Evolutionary conservation across 2,113 vertebrate species (phyloP).

Genomic region (Petaurus breviceps): DNA sequence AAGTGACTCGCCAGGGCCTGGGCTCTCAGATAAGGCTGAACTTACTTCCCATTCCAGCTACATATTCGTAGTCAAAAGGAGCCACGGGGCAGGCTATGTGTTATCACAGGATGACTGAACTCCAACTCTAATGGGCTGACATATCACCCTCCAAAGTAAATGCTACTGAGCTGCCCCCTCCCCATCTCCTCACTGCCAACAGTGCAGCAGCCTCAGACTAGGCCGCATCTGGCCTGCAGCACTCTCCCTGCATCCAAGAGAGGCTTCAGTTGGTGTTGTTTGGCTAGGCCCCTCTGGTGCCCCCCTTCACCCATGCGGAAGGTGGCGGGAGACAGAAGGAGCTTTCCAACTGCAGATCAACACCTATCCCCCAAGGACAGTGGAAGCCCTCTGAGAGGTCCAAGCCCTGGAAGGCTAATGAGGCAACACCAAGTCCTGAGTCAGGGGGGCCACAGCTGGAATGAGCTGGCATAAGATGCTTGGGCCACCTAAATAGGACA

Average conservation of each 20-base stretch:
- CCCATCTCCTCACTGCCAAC: not conserved
- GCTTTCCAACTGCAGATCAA: not conserved
- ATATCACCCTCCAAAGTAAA: not conserved
- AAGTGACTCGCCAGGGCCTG: not conserved
- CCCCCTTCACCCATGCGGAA: not conserved
- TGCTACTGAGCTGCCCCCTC: not conserved
- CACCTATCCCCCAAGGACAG: not conserved
- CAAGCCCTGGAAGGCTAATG: slow-evolving; percentile 24
- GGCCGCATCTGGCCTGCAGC: not conserved
- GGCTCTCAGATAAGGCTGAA: not conserved
- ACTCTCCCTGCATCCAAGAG: not conserved
- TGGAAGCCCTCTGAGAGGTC: slow-evolving; percentile 13
- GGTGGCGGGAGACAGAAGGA: not conserved
- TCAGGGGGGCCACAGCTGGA: slow-evolving; percentile 48
- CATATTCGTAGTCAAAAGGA: not conserved
- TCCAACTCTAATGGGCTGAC: not conserved
- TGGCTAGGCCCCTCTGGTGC: not conserved
- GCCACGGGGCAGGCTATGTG: not conserved
- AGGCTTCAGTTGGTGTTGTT: not conserved
- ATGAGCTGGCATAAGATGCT: slow-evolving; percentile 64
- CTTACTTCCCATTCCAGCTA: not conserved
- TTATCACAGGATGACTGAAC: not conserved
- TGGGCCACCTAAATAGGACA: slow-evolving; percentile 34
- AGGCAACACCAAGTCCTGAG: not conserved
- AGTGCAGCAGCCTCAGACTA: not conserved